These are phyloP conservation scores for Oligia strigilis DNA, from an alignment of 2,888 invertebrate species.

Conservation along the genomic window DNA sequence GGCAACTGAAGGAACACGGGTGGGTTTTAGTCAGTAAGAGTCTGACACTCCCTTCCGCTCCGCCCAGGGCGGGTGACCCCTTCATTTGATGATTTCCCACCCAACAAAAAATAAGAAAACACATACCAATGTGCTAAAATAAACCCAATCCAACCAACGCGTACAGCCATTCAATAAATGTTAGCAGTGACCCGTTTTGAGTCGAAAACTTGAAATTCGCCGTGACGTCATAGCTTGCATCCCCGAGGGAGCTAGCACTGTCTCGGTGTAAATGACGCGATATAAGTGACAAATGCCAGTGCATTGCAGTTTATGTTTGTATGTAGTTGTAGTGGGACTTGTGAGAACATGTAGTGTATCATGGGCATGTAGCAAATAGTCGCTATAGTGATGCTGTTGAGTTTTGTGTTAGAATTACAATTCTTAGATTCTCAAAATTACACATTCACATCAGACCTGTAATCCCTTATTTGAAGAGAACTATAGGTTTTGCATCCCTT, in stretches of 20 bases:
- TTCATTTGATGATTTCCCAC: too few species aligned
- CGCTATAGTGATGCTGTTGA: neutral
- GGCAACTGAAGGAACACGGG: too few species aligned
- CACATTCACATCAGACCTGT: too few species aligned
- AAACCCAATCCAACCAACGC: slow-evolving; percentile 33
- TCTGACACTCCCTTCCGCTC: too few species aligned
- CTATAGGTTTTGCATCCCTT: too few species aligned
- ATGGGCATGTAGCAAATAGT: neutral
- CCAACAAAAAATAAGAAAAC: neutral
- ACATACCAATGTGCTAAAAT: slow-evolving; percentile 2
- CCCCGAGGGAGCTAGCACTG: slow-evolving; percentile 49
- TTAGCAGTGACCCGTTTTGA: slow-evolving; percentile 48
- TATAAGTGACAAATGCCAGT: slow-evolving; percentile 65
- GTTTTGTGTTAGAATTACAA: neutral
- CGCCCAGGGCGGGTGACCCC: too few species aligned
- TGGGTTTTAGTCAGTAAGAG: too few species aligned
- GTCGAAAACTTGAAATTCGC: slow-evolving; percentile 59
- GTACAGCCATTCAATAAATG: slow-evolving; percentile 64
- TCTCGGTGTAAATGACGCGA: slow-evolving; percentile 65
- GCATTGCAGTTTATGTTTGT: slow-evolving; percentile 61
- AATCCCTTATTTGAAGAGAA: too few species aligned
- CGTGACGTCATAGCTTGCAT: slow-evolving; percentile 46
- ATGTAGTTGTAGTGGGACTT: slow-evolving; percentile 17
- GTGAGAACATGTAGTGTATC: slow-evolving; percentile 24
- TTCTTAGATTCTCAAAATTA: too few species aligned